Percentiles rank a stretch among this genome's conserved stretches.
These are phyloP conservation scores for Achatina immaculata DNA, from an alignment of 1,140 invertebrate genomes.

Conservation along the genomic window DNA sequence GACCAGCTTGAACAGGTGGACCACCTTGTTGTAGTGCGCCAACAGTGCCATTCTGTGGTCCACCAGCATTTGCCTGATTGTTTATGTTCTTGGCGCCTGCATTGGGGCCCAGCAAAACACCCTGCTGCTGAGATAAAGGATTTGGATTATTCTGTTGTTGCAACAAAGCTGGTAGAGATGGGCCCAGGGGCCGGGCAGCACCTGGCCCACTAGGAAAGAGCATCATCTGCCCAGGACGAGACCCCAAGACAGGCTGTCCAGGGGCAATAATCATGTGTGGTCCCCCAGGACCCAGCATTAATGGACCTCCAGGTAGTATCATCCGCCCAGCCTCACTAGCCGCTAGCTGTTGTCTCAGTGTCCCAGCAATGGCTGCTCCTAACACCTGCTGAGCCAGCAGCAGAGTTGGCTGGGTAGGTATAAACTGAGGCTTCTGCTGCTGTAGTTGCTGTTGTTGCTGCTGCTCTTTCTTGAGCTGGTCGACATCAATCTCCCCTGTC, in stretches of 20 bases:
- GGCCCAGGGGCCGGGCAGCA: not conserved
- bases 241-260: constrained; percentile 11
- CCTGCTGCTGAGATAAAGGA: constrained; percentile 6
- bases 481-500: constrained; percentile 80
- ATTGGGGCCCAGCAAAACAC: not conserved
- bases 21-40: constrained; percentile 9
- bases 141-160: not conserved
- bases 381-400: constrained; percentile 35
- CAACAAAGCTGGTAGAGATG: not conserved
- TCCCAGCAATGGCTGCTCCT: constrained; percentile 27
- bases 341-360: constrained; percentile 17
- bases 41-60: not conserved
- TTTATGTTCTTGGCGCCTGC: not conserved
- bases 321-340: not conserved
- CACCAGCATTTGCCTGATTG: not conserved
- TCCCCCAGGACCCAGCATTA: not conserved
- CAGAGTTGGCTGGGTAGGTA: constrained; percentile 29
- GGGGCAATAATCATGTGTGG: constrained; percentile 18
- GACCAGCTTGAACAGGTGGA: not conserved
- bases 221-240: constrained; percentile 4
- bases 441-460: constrained; percentile 25
- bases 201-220: not conserved
- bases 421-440: constrained; percentile 13
- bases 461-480: constrained; percentile 37
- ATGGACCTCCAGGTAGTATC: constrained; percentile 5